Conservation (phyloP, 2,113 vertebrate species). For the Amazona vittata region DNA sequence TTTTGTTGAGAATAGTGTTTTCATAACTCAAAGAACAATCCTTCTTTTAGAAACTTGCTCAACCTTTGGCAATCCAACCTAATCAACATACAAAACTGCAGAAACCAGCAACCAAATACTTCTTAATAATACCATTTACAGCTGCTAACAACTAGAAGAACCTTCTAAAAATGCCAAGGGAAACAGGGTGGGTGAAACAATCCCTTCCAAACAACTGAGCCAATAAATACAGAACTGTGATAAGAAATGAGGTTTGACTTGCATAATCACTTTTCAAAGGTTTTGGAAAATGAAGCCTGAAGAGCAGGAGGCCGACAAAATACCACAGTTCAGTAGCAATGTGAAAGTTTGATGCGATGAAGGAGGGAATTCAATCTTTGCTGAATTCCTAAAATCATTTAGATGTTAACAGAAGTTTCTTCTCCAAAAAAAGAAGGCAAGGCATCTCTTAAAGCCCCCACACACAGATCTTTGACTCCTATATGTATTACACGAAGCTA, state of each 20-base stretch:
- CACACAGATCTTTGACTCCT: slow-evolving; percentile 50
- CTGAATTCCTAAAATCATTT: slow-evolving; percentile 60
- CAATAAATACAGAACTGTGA: slow-evolving; percentile 25
- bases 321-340: slow-evolving; percentile 24
- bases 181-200: slow-evolving; percentile 49
- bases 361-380: slow-evolving; percentile 24
- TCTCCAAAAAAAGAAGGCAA: slow-evolving; percentile 45
- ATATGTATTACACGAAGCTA: slow-evolving; percentile 12
- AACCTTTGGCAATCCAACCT: slow-evolving; percentile 51
- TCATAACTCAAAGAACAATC: slow-evolving; percentile 57
- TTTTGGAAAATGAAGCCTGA: slow-evolving; percentile 7
- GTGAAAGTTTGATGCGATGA: background rate
- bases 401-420: slow-evolving; percentile 59
- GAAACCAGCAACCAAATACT: slow-evolving; percentile 46
- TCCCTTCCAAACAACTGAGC: background rate
- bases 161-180: slow-evolving; percentile 37
- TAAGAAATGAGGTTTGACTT: slow-evolving; percentile 56
- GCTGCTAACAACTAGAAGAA: slow-evolving; percentile 19
- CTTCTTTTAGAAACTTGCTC: slow-evolving; percentile 63
- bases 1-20: slow-evolving; percentile 33
- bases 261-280: background rate
- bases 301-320: slow-evolving; percentile 37
- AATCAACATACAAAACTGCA: slow-evolving; percentile 46
- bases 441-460: slow-evolving; percentile 23
- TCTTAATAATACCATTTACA: slow-evolving; percentile 37